phyloP scores from a whole-genome alignment of 2,888 invertebrate genomes.

The Lymantria monacha region DNA sequence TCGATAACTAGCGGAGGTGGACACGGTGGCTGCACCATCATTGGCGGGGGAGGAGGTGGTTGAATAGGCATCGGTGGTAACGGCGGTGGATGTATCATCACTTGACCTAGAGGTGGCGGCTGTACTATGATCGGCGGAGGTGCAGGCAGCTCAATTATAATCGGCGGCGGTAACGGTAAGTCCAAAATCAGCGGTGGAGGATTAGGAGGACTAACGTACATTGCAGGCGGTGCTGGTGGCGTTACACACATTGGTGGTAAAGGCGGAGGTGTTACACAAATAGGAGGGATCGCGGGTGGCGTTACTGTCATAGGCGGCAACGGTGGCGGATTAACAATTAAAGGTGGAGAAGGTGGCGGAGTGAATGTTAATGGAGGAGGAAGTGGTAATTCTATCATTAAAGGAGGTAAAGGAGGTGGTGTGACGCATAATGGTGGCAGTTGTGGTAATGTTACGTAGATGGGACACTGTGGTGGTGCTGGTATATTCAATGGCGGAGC shows the following conservation, averaged over 20 bases:
- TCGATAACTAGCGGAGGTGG: constrained; percentile 60
- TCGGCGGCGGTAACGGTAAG: constrained; percentile 57
- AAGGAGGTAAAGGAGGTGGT: constrained; percentile 50
- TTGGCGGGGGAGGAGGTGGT: constrained; percentile 59
- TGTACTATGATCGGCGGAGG: constrained; percentile 68
- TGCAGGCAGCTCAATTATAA: constrained; percentile 60
- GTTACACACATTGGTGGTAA: constrained; percentile 55
- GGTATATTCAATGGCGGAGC: constrained; percentile 40
- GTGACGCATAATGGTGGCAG: constrained; percentile 39
- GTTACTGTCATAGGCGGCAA: constrained; percentile 54
- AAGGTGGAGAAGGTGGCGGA: constrained; percentile 50
- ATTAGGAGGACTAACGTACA: constrained; percentile 56
- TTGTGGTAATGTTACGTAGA: constrained; percentile 32
- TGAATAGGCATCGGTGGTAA: constrained; percentile 66
- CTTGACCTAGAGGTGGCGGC: constrained; percentile 61
- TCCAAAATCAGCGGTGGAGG: constrained; percentile 52
- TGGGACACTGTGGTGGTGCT: constrained; percentile 46
- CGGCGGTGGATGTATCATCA: constrained; percentile 67
- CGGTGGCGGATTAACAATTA: constrained; percentile 50
- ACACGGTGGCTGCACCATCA: constrained; percentile 64
- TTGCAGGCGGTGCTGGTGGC: constrained; percentile 55
- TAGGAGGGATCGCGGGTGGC: constrained; percentile 54
- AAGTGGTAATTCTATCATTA: constrained; percentile 52
- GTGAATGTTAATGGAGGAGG: constrained; percentile 56
- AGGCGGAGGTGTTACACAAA: constrained; percentile 60